phyloP scores from a whole-genome alignment of 2,797 vertebrate genomes.

The Tachyglossus aculeatus region DNA sequence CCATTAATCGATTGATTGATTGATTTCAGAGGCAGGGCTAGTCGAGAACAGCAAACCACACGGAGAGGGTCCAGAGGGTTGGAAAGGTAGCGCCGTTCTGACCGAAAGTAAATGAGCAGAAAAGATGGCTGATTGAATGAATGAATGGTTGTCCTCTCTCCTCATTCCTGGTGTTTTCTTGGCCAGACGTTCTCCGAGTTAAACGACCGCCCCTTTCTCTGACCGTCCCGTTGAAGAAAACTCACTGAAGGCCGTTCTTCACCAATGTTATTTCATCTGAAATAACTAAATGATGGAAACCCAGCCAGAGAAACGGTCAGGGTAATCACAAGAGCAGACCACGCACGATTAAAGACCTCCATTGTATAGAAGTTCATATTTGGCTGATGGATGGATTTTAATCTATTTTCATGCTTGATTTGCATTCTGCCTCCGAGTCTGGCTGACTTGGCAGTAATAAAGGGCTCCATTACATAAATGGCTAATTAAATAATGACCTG shows the following conservation, averaged over 20 bases:
- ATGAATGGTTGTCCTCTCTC: constrained; percentile 2
- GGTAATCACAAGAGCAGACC: constrained; percentile 48
- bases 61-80: no score
- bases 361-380: constrained; percentile 35
- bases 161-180: constrained; percentile 29
- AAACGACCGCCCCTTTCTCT: constrained; percentile 34
- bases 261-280: constrained; percentile 58
- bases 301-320: constrained; percentile 54
- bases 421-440: constrained; percentile 37
- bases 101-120: constrained; percentile 11
- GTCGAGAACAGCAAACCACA: no score
- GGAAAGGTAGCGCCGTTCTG: no score
- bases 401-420: constrained; percentile 50
- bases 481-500: constrained; percentile 47
- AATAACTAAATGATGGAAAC: constrained; percentile 56
- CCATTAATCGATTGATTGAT: no score
- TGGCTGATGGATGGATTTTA: constrained; percentile 46
- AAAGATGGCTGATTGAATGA: no score
- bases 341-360: constrained; percentile 37
- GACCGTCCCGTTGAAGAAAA: constrained; percentile 52
- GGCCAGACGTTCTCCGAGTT: constrained; percentile 8
- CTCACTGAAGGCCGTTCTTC: constrained; percentile 18
- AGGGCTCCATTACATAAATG: constrained; percentile 35
- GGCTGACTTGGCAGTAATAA: constrained; percentile 35
- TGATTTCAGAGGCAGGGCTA: no score